Percentiles rank a stretch among this genome's conserved stretches.
phyloP scores from a whole-genome alignment of 2,797 vertebrate genomes.

The Heliangelus exortis region DNA sequence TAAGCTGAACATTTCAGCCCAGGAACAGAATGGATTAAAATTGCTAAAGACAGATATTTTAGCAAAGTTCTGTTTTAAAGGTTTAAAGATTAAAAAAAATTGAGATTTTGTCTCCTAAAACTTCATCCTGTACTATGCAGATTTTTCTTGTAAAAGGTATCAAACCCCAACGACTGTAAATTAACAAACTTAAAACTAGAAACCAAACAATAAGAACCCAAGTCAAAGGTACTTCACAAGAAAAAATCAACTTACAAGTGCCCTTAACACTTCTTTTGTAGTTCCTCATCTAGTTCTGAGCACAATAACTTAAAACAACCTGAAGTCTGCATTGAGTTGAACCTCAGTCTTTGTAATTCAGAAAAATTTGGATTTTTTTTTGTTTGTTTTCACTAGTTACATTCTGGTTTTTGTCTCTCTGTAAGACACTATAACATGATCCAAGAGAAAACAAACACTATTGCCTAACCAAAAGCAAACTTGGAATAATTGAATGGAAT shows the following conservation, averaged over 20 bases:
- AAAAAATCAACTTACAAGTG: accelerated
- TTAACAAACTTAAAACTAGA: not conserved
- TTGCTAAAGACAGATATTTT: not conserved
- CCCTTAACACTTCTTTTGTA: not conserved
- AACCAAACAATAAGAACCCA: not conserved
- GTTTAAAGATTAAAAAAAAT: not conserved
- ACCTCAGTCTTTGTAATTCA: not conserved
- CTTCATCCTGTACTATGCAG: not conserved
- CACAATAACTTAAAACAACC: not conserved
- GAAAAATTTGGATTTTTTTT: not conserved
- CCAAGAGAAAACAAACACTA: conserved; percentile 16
- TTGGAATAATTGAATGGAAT: conserved; percentile 59
- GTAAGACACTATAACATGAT: not conserved
- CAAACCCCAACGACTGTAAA: accelerated
- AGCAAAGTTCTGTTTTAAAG: not conserved
- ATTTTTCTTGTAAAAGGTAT: not conserved
- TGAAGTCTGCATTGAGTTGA: not conserved
- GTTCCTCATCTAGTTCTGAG: not conserved
- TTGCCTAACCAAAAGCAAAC: conserved; percentile 35
- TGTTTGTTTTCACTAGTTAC: not conserved
- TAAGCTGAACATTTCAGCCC: not conserved
- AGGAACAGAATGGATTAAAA: not conserved
- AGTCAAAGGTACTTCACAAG: not conserved
- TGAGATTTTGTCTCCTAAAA: not conserved
- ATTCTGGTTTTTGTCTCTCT: conserved; percentile 14